Percentiles rank a stretch among this genome's conserved stretches.
phyloP scores from a whole-genome alignment of 2,797 vertebrate genomes.

The Lacerta bilineata region DNA sequence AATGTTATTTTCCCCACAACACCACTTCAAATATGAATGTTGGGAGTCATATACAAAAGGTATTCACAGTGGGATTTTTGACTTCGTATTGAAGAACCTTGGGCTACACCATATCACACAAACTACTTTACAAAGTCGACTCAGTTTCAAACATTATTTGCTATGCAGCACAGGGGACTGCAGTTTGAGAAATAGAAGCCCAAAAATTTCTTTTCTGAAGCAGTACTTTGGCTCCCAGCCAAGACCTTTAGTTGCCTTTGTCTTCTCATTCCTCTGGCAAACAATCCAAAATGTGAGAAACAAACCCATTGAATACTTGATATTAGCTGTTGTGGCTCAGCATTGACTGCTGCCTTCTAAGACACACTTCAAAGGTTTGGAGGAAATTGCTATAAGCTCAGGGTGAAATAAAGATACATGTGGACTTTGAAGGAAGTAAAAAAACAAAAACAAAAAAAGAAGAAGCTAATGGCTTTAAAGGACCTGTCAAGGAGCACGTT shows the following conservation, averaged over 20 bases:
- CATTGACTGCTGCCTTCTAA: slow-evolving; percentile 19
- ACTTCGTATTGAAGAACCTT: neutral
- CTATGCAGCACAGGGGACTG: neutral
- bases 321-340: slow-evolving; percentile 2
- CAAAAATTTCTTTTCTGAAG: neutral
- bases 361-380: neutral
- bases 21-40: neutral
- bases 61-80: neutral
- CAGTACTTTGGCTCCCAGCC: neutral
- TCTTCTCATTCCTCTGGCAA: neutral
- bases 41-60: neutral
- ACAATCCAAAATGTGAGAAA: neutral
- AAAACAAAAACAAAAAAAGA: neutral
- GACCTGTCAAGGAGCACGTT: slow-evolving; percentile 30
- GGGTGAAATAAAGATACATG: slow-evolving; percentile 9
- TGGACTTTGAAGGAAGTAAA: slow-evolving; percentile 18
- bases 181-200: neutral
- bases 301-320: neutral
- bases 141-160: neutral
- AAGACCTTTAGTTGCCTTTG: neutral
- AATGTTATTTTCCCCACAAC: neutral
- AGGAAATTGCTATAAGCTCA: slow-evolving; percentile 9
- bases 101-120: neutral
- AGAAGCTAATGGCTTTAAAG: slow-evolving; percentile 37
- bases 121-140: neutral